Base-by-base conservation (phyloP, 2,797 vertebrate genomes). In the Neostethus bicornis region DNA sequence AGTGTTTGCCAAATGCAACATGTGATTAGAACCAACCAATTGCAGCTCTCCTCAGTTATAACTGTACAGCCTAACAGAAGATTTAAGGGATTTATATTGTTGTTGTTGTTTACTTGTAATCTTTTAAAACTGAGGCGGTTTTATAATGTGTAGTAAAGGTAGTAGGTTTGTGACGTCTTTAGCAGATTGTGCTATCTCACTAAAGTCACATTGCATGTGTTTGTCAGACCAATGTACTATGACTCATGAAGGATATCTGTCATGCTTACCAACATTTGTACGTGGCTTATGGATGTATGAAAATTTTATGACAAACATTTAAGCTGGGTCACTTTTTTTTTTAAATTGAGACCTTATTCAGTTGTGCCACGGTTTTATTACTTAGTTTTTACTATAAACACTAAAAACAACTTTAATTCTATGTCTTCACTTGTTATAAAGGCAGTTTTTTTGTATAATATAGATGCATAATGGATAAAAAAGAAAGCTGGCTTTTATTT, bases 21-120 rank as follows among this genome's bases (percentile, higher is more conserved):
- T 75, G 70, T 84, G 83, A 85, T 76, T 44, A 50, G 29, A 47
- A 47, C 54, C 50, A 32, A 63, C 79, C 77, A 82, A 67, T 85
- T 74, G 70, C 59, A 73, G 50, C 38, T 39, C 78, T 59, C 73
- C 73, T 70, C 57, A 49, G 64, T 70, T 66, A 54, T 51, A 56
- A 63, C 41, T 72, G 66, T 85, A 48, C 73, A 61, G 81, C 73
- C 84, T 68, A 76, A 57, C 47, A 75, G 69, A 69, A 46, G 83
- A 82, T 85, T 86, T 71, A 43, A 55, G 47, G 73, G 84, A 50
- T 80, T 88, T 81, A 70, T 79, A 51, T 71, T 80, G 76, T 85
- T 84, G 76, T 85, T 84, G 80, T 87, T 83, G 66, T 85, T 85
- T 83, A 70, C 62, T 61, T 82, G 8, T 82, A 86, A 85, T 81